phyloP scores from a whole-genome alignment of 2,888 invertebrate genomes.

The Synanthedon vespiformis region DNA sequence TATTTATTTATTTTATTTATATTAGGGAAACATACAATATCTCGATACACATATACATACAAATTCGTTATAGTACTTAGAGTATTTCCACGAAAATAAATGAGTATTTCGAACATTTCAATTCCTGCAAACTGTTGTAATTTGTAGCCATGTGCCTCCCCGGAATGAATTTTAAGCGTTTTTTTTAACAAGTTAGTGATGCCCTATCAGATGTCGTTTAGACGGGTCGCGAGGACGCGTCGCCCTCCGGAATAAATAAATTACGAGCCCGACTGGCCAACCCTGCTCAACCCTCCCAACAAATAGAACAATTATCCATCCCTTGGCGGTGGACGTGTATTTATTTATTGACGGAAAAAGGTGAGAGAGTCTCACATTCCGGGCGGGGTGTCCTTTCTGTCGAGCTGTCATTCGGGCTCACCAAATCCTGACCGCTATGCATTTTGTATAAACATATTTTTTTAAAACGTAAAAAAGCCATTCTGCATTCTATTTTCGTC shows the following conservation, averaged over 20 bases:
- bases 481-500: not conserved
- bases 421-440: not conserved
- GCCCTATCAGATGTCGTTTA: conserved; percentile 18
- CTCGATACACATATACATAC: too few relatives aligned
- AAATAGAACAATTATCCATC: conserved; percentile 61
- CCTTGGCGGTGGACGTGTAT: conserved; percentile 39
- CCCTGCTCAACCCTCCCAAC: conserved; percentile 43
- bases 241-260: conserved; percentile 43
- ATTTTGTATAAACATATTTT: not conserved
- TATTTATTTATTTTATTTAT: too few relatives aligned
- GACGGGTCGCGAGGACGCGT: conserved; percentile 14
- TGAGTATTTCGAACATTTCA: too few relatives aligned
- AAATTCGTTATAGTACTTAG: too few relatives aligned
- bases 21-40: too few relatives aligned
- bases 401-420: not conserved
- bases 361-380: conserved; percentile 12
- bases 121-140: too few relatives aligned
- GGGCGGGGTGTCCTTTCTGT: not conserved
- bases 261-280: conserved; percentile 27
- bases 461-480: not conserved
- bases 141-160: too few relatives aligned
- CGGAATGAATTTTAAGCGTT: not conserved
- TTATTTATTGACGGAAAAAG: conserved; percentile 51
- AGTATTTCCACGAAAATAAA: too few relatives aligned
- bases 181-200: not conserved